Evolutionary conservation across 2,113 vertebrate species (phyloP), one percentile per base, ranked within the genome.

Genomic region (Phaetusa simplex): DNA sequence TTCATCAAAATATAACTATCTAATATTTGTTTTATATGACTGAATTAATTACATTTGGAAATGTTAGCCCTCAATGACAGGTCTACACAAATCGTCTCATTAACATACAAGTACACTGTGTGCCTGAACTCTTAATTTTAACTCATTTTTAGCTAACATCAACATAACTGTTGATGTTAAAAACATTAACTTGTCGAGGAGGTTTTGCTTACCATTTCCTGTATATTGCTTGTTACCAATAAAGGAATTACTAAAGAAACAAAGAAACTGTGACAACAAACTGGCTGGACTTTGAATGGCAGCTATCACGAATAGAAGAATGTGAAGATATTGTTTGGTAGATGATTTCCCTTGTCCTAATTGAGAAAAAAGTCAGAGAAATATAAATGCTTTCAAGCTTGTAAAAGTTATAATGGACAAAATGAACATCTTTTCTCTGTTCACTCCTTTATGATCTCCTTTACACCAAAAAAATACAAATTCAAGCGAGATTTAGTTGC

Each of bases 11-110:
- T 93, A 92, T 92, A 95, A 70, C 93, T 74, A 93, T 91, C 76
- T 96, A 96, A 97, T 98, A 96, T 98, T 98, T 97, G 91, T 93
- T 96, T 97, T 97, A 96, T 91, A 88, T 96, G 81, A 97, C 94
- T 85, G 73, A 97, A 97, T 97, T 88, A 97, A 95, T 96, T 94
- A 90, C 93, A 97, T 97, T 98, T 97, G 77, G 94, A 97, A 98
- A 98, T 97, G 93, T 74, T 97, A 96, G 97, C 93, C 86, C 65
- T 97, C 94, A 97, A 80, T 94, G 93, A 70, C 83, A 96, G 88
- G 81, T 96, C 96, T 95, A 94, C 92, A 96, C 94, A 96, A 97
- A 93, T 88, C 64, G 62, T 82, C 65, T 94, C 72, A 82, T 95
- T 96, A 97, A 97, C 97, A 97, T 90, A 83, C 92, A 94, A 93